Base-by-base conservation (phyloP, 1,140 invertebrate species). In the Caenorhabditis brenneri region DNA sequence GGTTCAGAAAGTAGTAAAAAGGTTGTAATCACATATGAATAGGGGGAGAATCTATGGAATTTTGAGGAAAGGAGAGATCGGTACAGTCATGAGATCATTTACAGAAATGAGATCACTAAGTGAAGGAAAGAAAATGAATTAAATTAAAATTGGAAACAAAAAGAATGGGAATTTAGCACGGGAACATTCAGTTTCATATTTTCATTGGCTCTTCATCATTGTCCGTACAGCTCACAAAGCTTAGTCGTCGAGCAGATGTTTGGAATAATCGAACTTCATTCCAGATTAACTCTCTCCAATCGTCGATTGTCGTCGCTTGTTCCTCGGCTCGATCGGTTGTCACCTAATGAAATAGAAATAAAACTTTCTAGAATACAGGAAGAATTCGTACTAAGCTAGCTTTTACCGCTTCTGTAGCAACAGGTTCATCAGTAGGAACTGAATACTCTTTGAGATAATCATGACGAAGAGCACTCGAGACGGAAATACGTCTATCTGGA, bases 401-500 rank as follows among this genome's bases (percentile, higher is more conserved):
- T 24, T 42, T 74, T 74, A 74, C 65, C 24, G 87, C 87, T 19
- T 82, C 78, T 4, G 49, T 84, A 12, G 90, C 86, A 2, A 88
- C 79, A 7, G 89, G 89, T 80, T 90, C 89, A 78, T 90, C 89
- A n/a, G 49, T 60, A 6, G 89, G 89, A 31, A 81, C 78, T n/a
- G 42, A 55, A 51, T 87, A 87, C 22, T 87, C 79, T 16, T 36
- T 19, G n/a, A 87, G 55, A 46, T 87, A 87, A 2, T 33, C 46
- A 80, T 87, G 86, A n/a, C 53, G n/a, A 10, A 87, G 86, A 29
- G 86, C 86, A 29, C 86, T 65, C 16, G 33, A 31, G 1, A 88
- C 87, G 7, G 79, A 79, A 29, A 87, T 87, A 55, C 87, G 60
- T 87, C 94, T 95, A 86, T 98, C 96, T 65, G 96, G 94, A 92